phyloP scores from a whole-genome alignment of 2,888 invertebrate genomes.

The Tachina grossa region DNA sequence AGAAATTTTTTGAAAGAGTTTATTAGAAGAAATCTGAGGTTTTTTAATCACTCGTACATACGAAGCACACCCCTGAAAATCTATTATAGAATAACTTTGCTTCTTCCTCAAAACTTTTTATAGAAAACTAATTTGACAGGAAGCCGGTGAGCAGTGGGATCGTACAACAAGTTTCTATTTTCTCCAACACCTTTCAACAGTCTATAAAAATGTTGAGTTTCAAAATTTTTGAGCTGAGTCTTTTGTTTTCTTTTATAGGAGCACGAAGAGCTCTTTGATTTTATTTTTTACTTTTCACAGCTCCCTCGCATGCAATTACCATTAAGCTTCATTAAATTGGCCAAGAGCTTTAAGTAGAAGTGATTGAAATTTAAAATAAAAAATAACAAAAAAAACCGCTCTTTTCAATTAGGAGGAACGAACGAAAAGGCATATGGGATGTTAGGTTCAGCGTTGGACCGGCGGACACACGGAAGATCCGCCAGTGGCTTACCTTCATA shows the following conservation, averaged over 20 bases:
- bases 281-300: neutral
- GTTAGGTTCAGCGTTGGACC: neutral
- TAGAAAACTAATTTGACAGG: too few species aligned
- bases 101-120: too few species aligned
- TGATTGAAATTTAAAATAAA: neutral
- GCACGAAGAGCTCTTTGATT: neutral
- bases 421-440: neutral
- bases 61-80: too few species aligned
- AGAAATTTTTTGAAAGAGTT: too few species aligned
- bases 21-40: too few species aligned
- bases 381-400: neutral
- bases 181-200: too few species aligned
- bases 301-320: slow-evolving; percentile 20
- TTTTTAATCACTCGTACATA: too few species aligned
- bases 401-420: neutral
- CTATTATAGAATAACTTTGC: too few species aligned
- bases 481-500: slow-evolving; percentile 68
- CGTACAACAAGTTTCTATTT: too few species aligned
- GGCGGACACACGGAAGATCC: slow-evolving; percentile 11
- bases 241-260: neutral
- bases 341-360: slow-evolving; percentile 14
- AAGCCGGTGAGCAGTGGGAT: too few species aligned
- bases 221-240: neutral
- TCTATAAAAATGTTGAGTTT: too few species aligned
- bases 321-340: slow-evolving; percentile 35